phyloP scores from a whole-genome alignment of 92 coral and sea anemone species.

The Phymanthus crucifer region DNA sequence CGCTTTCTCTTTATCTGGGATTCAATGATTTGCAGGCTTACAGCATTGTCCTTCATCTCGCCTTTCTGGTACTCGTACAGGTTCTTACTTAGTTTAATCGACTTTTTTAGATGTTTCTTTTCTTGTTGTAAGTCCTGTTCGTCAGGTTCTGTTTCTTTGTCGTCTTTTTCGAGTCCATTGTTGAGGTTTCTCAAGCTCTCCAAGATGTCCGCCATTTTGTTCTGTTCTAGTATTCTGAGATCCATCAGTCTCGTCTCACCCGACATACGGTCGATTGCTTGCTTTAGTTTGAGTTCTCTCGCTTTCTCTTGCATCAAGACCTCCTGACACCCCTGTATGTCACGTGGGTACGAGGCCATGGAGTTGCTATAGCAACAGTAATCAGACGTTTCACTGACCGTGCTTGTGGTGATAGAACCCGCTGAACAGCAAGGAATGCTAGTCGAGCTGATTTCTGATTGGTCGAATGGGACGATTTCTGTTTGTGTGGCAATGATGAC shows the following conservation, averaged over 20 bases:
- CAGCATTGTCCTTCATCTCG: conserved; percentile 58
- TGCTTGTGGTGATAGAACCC: conserved; percentile 31
- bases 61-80: conserved; percentile 76
- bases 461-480: conserved; percentile 17
- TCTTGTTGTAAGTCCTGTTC: conserved; percentile 16
- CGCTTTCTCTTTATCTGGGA: conserved; percentile 67
- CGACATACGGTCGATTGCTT: conserved; percentile 22
- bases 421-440: conserved; percentile 36
- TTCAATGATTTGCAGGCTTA: conserved; percentile 56
- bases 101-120: conserved; percentile 42
- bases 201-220: conserved; percentile 44
- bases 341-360: neutral
- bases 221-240: conserved; percentile 40
- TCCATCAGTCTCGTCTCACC: conserved; percentile 47
- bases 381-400: conserved; percentile 39
- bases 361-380: conserved; percentile 11
- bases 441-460: conserved; percentile 12
- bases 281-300: conserved; percentile 18
- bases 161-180: conserved; percentile 7
- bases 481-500: conserved; percentile 24
- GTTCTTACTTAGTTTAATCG: conserved; percentile 58
- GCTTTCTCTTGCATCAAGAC: conserved; percentile 13
- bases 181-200: conserved; percentile 28
- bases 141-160: neutral
- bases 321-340: conserved; percentile 2